Conservation (phyloP, 2,888 invertebrate genomes). For the Girardia tigrina region DNA sequence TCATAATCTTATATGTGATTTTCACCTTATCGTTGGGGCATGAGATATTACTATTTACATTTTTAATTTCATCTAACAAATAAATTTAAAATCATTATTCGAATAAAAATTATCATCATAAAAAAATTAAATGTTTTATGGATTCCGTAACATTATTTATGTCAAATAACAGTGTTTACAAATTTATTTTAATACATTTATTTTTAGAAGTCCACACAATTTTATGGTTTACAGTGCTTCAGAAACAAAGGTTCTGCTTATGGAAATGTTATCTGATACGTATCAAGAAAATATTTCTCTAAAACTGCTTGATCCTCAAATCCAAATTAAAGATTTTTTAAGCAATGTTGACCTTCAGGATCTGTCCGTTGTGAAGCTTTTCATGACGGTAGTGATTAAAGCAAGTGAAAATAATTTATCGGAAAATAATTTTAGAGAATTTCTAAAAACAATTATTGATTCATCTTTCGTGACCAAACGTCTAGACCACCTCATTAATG, state of each 20-base stretch:
- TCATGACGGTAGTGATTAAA: slow-evolving; percentile 12
- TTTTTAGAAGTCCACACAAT: too few species aligned
- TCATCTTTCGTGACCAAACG: not conserved
- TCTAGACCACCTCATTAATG: not conserved
- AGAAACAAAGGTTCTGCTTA: not conserved
- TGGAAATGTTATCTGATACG: not conserved
- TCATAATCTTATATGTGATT: too few species aligned
- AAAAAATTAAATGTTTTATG: too few species aligned
- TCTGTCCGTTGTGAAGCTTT: not conserved
- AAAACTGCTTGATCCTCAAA: not conserved
- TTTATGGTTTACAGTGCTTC: too few species aligned
- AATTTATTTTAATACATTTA: too few species aligned
- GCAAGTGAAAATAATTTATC: not conserved
- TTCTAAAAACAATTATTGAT: slow-evolving; percentile 3
- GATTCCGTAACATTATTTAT: too few species aligned
- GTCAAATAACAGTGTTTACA: too few species aligned
- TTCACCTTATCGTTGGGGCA: too few species aligned
- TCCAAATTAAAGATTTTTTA: not conserved
- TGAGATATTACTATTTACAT: too few species aligned
- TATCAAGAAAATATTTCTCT: slow-evolving; percentile 14
- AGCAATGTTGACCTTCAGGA: not conserved
- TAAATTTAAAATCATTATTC: too few species aligned
- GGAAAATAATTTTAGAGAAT: not conserved
- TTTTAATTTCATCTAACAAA: too few species aligned
- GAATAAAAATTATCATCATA: too few species aligned